phyloP scores from a whole-genome alignment of 2,888 invertebrate species.

The Synergus laeviventris region DNA sequence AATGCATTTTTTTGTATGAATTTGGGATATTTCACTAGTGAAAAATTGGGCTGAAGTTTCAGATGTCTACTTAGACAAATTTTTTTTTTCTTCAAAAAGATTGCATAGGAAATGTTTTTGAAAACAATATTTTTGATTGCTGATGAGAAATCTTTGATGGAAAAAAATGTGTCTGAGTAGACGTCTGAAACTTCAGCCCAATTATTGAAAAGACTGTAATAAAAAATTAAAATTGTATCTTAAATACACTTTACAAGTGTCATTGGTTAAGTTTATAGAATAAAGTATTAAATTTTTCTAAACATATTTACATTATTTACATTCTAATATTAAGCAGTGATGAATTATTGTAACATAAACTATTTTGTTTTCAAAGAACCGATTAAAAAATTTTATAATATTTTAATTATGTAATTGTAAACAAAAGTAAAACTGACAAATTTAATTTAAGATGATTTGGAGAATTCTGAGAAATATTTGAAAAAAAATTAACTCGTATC shows the following conservation, averaged over 20 bases:
- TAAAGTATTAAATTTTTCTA: not conserved
- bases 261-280: not conserved
- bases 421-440: not conserved
- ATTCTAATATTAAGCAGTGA: not conserved
- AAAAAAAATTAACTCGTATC: too few relatives aligned
- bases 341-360: not conserved
- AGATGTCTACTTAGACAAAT: too few relatives aligned
- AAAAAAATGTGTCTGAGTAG: too few relatives aligned
- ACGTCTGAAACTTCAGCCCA: too few relatives aligned
- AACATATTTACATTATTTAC: not conserved
- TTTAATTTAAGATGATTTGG: not conserved
- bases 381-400: not conserved
- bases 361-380: not conserved
- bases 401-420: not conserved
- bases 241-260: not conserved
- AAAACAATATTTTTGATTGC: too few relatives aligned
- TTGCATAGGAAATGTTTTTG: too few relatives aligned
- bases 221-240: not conserved
- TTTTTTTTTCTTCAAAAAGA: too few relatives aligned
- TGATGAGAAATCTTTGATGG: too few relatives aligned
- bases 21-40: not conserved
- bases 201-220: not conserved
- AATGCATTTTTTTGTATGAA: not conserved
- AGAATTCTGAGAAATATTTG: not conserved
- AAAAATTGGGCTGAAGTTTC: too few relatives aligned